phyloP scores from a whole-genome alignment of 2,797 vertebrate genomes.

The Cuculus canorus region DNA sequence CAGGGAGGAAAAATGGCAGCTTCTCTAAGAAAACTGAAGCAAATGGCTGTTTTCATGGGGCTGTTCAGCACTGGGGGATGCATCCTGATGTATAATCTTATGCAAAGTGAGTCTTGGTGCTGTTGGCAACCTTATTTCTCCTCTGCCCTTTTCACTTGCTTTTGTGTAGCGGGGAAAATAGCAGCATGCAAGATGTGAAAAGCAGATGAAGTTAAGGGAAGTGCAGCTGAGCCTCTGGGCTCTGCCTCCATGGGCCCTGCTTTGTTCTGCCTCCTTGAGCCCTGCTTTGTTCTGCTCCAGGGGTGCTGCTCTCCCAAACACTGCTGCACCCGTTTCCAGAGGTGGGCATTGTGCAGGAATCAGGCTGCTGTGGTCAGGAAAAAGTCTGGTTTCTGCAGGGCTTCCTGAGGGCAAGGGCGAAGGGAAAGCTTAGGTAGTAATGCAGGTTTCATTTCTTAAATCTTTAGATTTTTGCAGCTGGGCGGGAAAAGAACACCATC shows the following conservation, averaged over 20 bases:
- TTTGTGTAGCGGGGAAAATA: background rate
- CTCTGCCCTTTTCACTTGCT: background rate
- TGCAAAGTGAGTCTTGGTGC: slow-evolving; percentile 82
- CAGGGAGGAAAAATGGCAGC: slow-evolving; percentile 73
- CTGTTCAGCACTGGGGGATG: slow-evolving; percentile 70
- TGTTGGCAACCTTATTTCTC: slow-evolving; percentile 5
- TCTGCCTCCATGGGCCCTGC: background rate
- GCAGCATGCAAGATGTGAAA: background rate
- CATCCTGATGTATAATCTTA: slow-evolving; percentile 81
- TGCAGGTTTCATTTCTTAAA: background rate
- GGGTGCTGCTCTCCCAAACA: background rate
- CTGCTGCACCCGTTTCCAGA: background rate
- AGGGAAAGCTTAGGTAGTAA: background rate
- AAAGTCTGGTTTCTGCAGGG: background rate
- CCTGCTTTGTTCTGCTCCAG: background rate
- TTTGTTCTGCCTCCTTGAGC: background rate
- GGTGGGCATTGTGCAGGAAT: background rate
- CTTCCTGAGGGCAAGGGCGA: background rate
- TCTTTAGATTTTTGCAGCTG: background rate
- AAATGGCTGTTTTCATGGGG: slow-evolving; percentile 82
- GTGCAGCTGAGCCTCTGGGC: background rate
- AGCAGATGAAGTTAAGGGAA: background rate
- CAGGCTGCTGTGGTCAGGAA: background rate
- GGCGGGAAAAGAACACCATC: background rate
- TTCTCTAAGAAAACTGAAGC: slow-evolving; percentile 71